Conservation (phyloP, 2,797 vertebrate species). For the Delichon dasypus region DNA sequence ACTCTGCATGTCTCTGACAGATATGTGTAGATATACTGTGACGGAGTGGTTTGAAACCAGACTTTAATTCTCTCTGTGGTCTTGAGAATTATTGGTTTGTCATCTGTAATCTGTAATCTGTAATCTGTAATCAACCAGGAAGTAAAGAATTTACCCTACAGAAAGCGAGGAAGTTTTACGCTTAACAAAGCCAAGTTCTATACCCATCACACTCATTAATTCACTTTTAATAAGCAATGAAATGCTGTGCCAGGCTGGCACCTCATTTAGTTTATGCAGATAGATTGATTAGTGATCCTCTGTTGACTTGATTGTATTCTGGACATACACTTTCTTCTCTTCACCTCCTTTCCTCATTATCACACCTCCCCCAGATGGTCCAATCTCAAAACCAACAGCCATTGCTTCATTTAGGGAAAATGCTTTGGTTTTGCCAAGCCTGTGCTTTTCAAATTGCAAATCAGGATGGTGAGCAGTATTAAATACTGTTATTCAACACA, state of each 20-base stretch:
- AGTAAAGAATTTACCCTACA: background rate
- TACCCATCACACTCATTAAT: background rate
- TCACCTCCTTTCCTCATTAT: background rate
- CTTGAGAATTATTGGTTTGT: background rate
- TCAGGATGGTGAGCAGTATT: background rate
- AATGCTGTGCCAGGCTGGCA: background rate
- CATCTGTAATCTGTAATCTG: background rate
- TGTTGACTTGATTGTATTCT: background rate
- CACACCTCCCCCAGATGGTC: background rate
- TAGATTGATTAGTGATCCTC: background rate
- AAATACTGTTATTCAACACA: background rate
- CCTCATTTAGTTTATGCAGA: background rate
- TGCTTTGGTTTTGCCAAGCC: background rate
- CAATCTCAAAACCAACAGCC: background rate
- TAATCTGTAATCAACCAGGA: background rate
- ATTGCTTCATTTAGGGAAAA: background rate
- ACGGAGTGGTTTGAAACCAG: background rate
- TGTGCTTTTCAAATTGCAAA: background rate
- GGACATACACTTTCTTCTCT: background rate
- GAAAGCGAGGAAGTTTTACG: background rate
- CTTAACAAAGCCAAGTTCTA: background rate
- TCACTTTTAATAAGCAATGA: background rate
- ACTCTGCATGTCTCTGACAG: background rate
- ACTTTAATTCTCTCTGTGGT: background rate
- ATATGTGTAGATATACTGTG: background rate